Base-by-base conservation (phyloP, 2,888 invertebrate genomes). In the Drosophila greeni region DNA sequence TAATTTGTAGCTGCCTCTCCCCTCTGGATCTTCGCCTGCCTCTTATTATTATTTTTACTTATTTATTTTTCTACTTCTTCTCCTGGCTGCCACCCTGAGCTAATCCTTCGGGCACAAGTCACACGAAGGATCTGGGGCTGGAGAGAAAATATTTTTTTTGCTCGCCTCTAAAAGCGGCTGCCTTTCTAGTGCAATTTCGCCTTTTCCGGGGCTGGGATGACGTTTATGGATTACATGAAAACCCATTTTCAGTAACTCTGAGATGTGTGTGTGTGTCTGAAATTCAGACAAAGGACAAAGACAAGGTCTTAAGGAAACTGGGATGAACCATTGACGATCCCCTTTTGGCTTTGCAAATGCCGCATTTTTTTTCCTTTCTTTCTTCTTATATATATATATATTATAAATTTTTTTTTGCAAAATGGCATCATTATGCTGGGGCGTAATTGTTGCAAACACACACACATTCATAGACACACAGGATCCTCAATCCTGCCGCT, bases 151-250 rank as follows among this genome's bases (percentile, higher is more conserved):
- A 72, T 74, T 83, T 82, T 71, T 66, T 78, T 72, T 73, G 69
- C 70, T 79, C 61, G 74, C 69, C 77, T 80, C 24, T 67, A 42
- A n/a, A 9, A 52, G 47, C 54, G 36, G 48, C 55, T 66, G 65
- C 68, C 51, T 47, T 59, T 61, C 56, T 72, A 57, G 64, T 36
- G 59, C 64, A 70, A 70, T 76, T 69, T 55, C 29, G 40, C 51
- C 34, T 69, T 65, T 65, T 45, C 47, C 52, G 67, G 77, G 71
- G 64, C 64, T 49, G 64, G 82, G 76, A 73, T 86, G 86, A 85
- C 84, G 86, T 86, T 86, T 84, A 84, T 85, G 76, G 86, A 84
- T 85, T 86, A 85, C 78, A 78, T 66, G 76, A 73, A 75, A 75
- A 71, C 72, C 77, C 77, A 82, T 74, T 75, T 75, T 36, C 54